phyloP scores from a whole-genome alignment of 2,797 vertebrate genomes.

The Calcarius lapponicus region DNA sequence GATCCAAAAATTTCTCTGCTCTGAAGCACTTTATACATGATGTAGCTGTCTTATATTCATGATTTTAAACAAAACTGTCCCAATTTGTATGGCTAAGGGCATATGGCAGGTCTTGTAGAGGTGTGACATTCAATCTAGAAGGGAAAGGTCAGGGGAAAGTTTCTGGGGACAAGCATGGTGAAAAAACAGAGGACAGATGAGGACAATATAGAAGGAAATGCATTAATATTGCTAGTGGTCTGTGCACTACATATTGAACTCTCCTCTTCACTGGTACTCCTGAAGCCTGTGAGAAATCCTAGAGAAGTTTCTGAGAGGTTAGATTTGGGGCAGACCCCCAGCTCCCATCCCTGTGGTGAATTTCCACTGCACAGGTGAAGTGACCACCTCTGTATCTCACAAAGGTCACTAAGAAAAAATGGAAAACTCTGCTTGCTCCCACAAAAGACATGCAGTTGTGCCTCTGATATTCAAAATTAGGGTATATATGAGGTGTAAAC shows the following conservation, averaged over 20 bases:
- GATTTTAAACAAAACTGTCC: background rate
- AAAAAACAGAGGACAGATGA: background rate
- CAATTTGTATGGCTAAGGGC: background rate
- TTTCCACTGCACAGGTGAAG: background rate
- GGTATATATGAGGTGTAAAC: background rate
- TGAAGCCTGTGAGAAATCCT: background rate
- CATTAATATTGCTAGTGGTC: background rate
- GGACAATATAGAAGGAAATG: background rate
- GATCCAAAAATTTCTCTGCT: background rate
- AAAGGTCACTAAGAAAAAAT: background rate
- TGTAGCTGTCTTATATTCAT: background rate
- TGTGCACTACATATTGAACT: background rate
- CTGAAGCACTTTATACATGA: background rate
- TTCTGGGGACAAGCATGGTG: background rate
- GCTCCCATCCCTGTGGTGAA: background rate
- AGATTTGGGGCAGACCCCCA: background rate
- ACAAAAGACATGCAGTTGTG: background rate
- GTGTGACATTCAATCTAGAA: background rate
- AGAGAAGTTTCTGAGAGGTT: background rate
- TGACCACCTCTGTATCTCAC: background rate
- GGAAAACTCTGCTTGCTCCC: background rate
- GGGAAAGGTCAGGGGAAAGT: background rate
- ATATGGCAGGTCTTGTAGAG: background rate
- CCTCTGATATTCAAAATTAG: background rate
- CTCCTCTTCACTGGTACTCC: background rate